These are phyloP conservation scores for Pempheris klunzingeri DNA, from an alignment of 2,797 vertebrate species.

Conservation along the genomic window DNA sequence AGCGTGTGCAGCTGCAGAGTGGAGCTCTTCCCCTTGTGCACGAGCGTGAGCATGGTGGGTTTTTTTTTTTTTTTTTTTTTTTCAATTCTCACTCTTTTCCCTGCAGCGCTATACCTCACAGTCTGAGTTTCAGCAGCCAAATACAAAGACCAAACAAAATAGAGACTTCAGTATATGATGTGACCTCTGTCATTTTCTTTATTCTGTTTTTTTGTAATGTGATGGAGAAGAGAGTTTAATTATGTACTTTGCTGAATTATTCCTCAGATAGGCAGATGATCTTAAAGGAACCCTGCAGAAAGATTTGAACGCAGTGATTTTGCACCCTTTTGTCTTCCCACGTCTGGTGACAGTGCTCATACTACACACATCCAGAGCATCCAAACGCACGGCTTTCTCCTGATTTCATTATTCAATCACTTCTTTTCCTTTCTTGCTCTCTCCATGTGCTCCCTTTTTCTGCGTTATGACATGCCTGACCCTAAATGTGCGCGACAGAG, in stretches of 20 bases:
- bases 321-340: slow-evolving; percentile 26
- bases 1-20: slow-evolving; percentile 76
- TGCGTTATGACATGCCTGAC: slow-evolving; percentile 5
- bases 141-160: slow-evolving; percentile 55
- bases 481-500: neutral
- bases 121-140: slow-evolving; percentile 55
- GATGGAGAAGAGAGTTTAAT: slow-evolving; percentile 22
- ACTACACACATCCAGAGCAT: slow-evolving; percentile 26
- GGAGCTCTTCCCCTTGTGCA: slow-evolving; percentile 63
- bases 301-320: slow-evolving; percentile 27
- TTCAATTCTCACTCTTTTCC: slow-evolving; percentile 53
- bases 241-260: slow-evolving; percentile 2
- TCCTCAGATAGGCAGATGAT: slow-evolving; percentile 25
- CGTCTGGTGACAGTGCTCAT: slow-evolving; percentile 7
- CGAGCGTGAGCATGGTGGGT: slow-evolving; percentile 47
- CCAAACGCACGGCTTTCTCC: slow-evolving; percentile 20
- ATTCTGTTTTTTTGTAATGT: neutral
- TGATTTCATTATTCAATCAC: slow-evolving; percentile 4
- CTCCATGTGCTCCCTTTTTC: neutral
- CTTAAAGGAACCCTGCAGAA: slow-evolving; percentile 39
- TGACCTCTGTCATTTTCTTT: slow-evolving; percentile 10
- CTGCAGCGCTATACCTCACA: slow-evolving; percentile 56
- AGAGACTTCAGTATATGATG: slow-evolving; percentile 26
- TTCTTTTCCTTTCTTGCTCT: slow-evolving; percentile 14
- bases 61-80: slow-evolving; percentile 52